phyloP scores from a whole-genome alignment of 2,113 vertebrate species.

The Ceuthmochares aereus region DNA sequence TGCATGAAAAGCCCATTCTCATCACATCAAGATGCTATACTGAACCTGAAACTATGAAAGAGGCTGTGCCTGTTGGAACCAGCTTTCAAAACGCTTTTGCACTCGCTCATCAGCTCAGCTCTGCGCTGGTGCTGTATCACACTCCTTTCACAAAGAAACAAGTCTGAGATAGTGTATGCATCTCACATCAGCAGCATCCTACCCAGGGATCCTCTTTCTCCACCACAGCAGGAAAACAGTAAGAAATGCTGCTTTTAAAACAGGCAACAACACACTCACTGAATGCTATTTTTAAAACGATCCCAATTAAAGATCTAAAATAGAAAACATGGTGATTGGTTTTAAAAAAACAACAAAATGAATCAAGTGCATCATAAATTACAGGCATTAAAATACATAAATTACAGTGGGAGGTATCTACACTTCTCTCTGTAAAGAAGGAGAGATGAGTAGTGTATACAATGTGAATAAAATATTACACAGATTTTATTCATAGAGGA shows the following conservation, averaged over 20 bases:
- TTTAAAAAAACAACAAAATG: not conserved
- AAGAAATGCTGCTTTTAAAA: not conserved
- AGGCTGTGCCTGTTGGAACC: not conserved
- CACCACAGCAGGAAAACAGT: not conserved
- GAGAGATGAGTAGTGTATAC: not conserved
- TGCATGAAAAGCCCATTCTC: not conserved
- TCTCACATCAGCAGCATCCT: not conserved
- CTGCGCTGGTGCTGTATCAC: not conserved
- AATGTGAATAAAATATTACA: not conserved
- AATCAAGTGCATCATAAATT: conserved; percentile 19
- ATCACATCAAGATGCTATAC: not conserved
- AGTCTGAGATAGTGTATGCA: not conserved
- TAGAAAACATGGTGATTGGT: not conserved
- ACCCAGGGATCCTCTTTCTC: not conserved
- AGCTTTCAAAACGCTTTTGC: not conserved
- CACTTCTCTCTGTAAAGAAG: not conserved
- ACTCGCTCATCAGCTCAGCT: not conserved
- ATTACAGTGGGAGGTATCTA: not conserved
- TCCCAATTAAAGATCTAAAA: conserved; percentile 10
- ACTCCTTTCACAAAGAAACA: not conserved
- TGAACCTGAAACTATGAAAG: not conserved
- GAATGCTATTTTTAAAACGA: not conserved
- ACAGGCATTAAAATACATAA: not conserved
- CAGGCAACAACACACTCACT: not conserved
- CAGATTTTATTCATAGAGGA: not conserved